Evolutionary conservation across 2,113 vertebrate species (phyloP).

Genomic region (Burhinus oedicnemus): DNA sequence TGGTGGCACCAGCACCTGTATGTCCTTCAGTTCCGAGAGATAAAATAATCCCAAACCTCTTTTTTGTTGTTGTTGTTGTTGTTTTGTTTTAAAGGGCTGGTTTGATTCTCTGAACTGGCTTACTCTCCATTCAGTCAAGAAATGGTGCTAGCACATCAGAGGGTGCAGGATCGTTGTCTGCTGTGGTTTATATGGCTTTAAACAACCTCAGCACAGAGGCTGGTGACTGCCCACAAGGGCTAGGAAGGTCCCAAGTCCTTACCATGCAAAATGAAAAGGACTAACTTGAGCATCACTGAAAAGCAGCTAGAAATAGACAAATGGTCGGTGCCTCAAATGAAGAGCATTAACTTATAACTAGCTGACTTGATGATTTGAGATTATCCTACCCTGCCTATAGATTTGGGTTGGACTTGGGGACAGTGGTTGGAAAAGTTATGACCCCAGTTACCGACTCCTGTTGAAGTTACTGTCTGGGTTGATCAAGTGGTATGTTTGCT

Average conservation of each 20-base stretch:
- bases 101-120: neutral
- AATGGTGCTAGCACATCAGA: neutral
- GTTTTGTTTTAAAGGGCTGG: neutral
- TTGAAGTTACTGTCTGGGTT: neutral
- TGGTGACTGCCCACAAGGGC: neutral
- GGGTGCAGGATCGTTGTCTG: neutral
- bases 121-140: neutral
- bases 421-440: neutral
- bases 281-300: neutral
- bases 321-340: neutral
- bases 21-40: neutral
- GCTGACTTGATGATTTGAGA: neutral
- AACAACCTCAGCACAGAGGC: neutral
- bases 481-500: neutral
- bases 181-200: neutral
- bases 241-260: neutral
- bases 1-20: neutral
- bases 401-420: neutral
- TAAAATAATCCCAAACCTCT: neutral
- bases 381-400: neutral
- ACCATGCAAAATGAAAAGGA: neutral
- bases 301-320: neutral
- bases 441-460: neutral
- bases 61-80: rapidly evolving
- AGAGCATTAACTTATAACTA: neutral